These are phyloP conservation scores for Alauda arvensis DNA, from an alignment of 2,797 vertebrate genomes.

Conservation along the genomic window DNA sequence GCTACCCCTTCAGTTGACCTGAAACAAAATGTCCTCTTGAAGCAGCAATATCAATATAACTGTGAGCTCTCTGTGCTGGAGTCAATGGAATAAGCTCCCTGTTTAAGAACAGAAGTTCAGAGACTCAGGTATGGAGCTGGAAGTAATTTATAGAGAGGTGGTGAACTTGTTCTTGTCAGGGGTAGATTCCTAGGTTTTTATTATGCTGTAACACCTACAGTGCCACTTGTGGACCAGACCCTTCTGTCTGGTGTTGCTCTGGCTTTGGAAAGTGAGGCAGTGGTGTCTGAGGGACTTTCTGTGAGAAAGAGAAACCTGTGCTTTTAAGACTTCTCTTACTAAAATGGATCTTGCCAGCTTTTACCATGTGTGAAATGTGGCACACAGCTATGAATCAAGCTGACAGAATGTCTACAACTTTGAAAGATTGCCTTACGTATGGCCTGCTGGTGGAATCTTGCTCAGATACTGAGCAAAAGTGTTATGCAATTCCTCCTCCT, in stretches of 20 bases:
- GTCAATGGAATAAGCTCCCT: background rate
- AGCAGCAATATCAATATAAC: background rate
- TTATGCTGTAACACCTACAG: background rate
- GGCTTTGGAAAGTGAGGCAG: background rate
- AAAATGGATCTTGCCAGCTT: background rate
- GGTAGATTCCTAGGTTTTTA: background rate
- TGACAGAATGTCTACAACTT: background rate
- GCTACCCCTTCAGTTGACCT: background rate
- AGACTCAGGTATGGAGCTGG: background rate
- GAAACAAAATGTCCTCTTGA: background rate
- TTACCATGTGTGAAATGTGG: background rate
- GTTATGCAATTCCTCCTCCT: background rate
- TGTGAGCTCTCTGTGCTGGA: background rate
- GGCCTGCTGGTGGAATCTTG: background rate
- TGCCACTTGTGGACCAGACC: background rate
- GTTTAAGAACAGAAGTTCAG: background rate
- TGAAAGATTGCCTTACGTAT: background rate
- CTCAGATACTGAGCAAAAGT: background rate
- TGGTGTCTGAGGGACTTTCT: background rate
- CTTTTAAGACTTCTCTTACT: background rate
- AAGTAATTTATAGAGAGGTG: background rate
- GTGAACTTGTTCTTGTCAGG: background rate
- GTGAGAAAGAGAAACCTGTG: background rate
- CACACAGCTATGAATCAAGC: background rate
- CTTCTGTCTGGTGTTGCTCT: background rate